Conservation (phyloP, 35 echinoderm and acorn worm genomes). For the Eucidaris tribuloides region DNA sequence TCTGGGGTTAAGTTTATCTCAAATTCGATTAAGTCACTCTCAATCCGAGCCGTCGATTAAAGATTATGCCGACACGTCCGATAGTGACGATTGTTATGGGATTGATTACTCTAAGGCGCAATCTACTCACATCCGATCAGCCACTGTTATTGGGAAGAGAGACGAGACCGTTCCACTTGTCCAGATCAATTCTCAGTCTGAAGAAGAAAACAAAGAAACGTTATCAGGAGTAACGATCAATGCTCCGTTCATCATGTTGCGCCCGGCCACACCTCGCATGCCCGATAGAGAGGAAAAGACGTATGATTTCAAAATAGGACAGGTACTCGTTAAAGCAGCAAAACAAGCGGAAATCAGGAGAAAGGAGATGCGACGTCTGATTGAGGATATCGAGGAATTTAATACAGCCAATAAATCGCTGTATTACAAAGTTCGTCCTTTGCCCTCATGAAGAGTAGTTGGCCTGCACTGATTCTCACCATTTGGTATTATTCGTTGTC, state of each 20-base stretch:
- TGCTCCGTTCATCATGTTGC: conserved; percentile 32
- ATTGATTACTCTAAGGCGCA: too few species aligned
- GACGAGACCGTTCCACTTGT: not conserved
- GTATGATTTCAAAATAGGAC: conserved; percentile 11
- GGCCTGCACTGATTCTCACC: too few species aligned
- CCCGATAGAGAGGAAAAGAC: conserved; percentile 37
- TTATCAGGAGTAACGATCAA: not conserved
- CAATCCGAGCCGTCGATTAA: conserved; percentile 18
- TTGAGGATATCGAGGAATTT: conserved; percentile 53
- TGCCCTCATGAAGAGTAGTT: too few species aligned
- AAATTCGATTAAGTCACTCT: conserved; percentile 10
- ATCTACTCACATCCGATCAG: too few species aligned
- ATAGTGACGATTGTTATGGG: too few species aligned
- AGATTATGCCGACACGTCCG: too few species aligned
- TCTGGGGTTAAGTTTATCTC: not conserved
- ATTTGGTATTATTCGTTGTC: too few species aligned
- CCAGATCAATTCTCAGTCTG: conserved; percentile 13
- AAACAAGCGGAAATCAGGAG: conserved; percentile 15
- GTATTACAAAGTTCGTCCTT: not conserved
- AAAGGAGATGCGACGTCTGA: conserved; percentile 16
- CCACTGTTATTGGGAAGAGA: too few species aligned
- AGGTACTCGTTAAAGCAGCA: conserved; percentile 26
- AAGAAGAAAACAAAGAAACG: not conserved
- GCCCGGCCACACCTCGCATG: conserved; percentile 34
- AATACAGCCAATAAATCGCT: conserved; percentile 27